Conservation (phyloP, 2,113 vertebrate species). For the Callipepla squamata region DNA sequence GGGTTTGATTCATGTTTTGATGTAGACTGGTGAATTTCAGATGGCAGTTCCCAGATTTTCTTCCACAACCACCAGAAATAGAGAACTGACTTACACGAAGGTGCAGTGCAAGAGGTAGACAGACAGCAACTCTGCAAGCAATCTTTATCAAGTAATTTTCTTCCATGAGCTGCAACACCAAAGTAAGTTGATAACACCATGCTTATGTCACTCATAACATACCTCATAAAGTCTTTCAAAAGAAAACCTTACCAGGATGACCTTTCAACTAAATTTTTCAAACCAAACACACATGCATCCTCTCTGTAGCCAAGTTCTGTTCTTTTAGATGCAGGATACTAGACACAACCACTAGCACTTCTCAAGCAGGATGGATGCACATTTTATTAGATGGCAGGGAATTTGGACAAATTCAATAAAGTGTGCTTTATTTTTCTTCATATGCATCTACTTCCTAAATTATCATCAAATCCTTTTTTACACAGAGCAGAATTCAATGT, state of each 20-base stretch:
- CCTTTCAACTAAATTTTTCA: background rate
- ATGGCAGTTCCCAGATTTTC: background rate
- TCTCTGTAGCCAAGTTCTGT: background rate
- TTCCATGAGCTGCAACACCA: background rate
- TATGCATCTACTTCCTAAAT: background rate
- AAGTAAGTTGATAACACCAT: background rate
- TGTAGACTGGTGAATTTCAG: too few species aligned
- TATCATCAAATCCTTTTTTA: background rate
- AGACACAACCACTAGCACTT: background rate
- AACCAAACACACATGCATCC: background rate
- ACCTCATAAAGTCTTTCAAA: background rate
- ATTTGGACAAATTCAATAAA: background rate
- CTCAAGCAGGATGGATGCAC: background rate
- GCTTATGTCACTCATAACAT: accelerated
- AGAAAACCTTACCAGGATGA: background rate
- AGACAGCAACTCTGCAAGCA: background rate
- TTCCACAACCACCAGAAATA: background rate
- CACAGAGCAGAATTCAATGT: background rate
- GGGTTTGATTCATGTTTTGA: background rate
- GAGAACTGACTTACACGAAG: background rate
- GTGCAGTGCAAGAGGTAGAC: background rate
- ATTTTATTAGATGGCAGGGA: background rate
- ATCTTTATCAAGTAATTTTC: background rate
- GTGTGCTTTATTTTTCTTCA: background rate
- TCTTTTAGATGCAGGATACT: background rate